Evolutionary conservation across 2,888 invertebrate species (phyloP), one percentile per base, ranked within the genome.

Genomic region (Drosophila antonietae): DNA sequence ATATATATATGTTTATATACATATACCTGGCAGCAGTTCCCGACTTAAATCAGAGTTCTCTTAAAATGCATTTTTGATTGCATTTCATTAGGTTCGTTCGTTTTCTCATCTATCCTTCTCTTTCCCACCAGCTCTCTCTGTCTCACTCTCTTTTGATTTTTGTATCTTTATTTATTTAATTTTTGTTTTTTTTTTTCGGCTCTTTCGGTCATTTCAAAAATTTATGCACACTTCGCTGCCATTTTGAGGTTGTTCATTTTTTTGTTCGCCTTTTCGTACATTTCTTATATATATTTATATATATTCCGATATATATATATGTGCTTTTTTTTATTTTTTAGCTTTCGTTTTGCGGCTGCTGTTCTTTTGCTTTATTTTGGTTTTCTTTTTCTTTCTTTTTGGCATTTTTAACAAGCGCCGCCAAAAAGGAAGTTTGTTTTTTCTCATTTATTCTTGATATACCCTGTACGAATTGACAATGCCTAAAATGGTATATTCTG

Each of bases 11-110:
- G 4, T 23, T 15, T 53, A 15, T 20, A 20, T 52, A 18, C 18
- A 35, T 52, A 39, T 55, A 55, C 39, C 39, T 55, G 28, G 55
- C 53, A 20, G 23, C 78, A 55, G 55, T 75, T 76, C 58, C 73
- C 66, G 65, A 78, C 80, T 87, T 86, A 89, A 85, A 83, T 87
- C 87, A 86, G 33, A 51, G 75, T 77, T 68, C 85, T 70, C 87
- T 73, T 75, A 82, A 83, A 89, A 89, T 88, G 78, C 88, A 74
- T 82, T 88, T 88, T 85, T 89, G 88, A 86, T 86, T 86, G 90
- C 86, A 86, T 86, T 86, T 89, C 88, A 85, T 86, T 89, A 86
- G 72, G 69, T 72, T 73, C 39, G 59, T 59, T 64, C 58, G 37
- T 58, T 61, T 41, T 64, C 47, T 43, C 44, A 61, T 44, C 41